Conservation (phyloP, 2,888 invertebrate species). For the Parapristionchus giblindavisi region DNA sequence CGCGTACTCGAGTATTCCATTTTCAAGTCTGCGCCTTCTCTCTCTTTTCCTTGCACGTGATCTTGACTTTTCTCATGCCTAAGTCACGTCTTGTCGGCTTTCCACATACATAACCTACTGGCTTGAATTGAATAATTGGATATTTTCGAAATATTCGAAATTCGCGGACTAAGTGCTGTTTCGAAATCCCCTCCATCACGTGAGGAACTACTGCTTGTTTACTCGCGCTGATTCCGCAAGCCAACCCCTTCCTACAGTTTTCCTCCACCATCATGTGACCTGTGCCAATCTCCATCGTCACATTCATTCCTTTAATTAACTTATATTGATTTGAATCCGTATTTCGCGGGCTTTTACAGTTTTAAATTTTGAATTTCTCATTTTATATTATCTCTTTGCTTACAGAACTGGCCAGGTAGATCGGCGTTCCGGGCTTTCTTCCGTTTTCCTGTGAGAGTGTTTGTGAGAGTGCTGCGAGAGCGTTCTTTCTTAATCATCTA, state of each 20-base stretch:
- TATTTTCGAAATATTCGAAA: conserved; percentile 1
- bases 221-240: too few species aligned
- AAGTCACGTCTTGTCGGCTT: not conserved
- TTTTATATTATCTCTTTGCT: not conserved
- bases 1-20: conserved; percentile 21
- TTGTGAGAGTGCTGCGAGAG: conserved; percentile 39
- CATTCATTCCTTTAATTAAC: not conserved
- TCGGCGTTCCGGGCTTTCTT: conserved; percentile 1
- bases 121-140: not conserved
- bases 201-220: too few species aligned
- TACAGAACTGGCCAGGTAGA: conserved; percentile 39
- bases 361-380: not conserved
- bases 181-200: conserved; percentile 22
- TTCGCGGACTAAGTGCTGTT: not conserved
- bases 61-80: not conserved
- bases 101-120: not conserved
- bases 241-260: not conserved
- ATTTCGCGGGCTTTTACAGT: not conserved
- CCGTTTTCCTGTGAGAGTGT: conserved; percentile 35
- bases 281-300: not conserved
- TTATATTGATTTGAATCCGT: not conserved
- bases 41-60: conserved; percentile 19
- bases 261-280: not conserved
- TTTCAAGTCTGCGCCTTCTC: not conserved
- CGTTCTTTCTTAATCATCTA: conserved; percentile 1